These are phyloP conservation scores for Sminthurides aquaticus DNA, from an alignment of 2,888 invertebrate species.

Conservation along the genomic window DNA sequence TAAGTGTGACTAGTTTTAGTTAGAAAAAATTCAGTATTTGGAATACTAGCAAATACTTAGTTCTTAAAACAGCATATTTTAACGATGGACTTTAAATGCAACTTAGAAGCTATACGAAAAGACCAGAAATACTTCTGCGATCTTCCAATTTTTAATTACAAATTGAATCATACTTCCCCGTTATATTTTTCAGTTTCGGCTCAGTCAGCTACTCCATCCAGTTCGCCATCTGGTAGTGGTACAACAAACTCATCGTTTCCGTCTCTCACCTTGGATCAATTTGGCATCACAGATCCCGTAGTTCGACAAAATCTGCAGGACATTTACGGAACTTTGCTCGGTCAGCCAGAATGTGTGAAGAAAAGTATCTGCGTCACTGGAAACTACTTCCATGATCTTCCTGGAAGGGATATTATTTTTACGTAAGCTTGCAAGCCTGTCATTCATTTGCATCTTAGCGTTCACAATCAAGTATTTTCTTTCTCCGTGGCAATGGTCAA, in stretches of 20 bases:
- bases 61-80: too few relatives aligned
- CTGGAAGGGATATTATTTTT: constrained; percentile 39
- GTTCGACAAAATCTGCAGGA: constrained; percentile 14
- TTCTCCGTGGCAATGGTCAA: too few relatives aligned
- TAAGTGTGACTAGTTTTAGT: too few relatives aligned
- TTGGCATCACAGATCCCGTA: constrained; percentile 10
- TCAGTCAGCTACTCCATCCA: neutral
- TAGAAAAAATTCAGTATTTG: too few relatives aligned
- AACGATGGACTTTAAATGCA: too few relatives aligned
- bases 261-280: neutral
- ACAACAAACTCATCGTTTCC: neutral
- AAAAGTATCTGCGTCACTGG: constrained; percentile 39
- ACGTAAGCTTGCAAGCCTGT: constrained; percentile 33
- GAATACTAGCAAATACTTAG: too few relatives aligned
- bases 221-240: neutral
- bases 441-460: too few relatives aligned
- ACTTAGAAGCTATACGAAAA: too few relatives aligned
- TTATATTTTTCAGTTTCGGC: neutral
- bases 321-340: constrained; percentile 33
- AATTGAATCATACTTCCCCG: too few relatives aligned
- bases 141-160: too few relatives aligned
- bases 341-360: constrained; percentile 39
- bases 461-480: too few relatives aligned
- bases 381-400: constrained; percentile 33
- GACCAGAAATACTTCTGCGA: too few relatives aligned